These are phyloP conservation scores for Percopsis omiscomaycus DNA, from an alignment of 2,797 vertebrate species.

Conservation along the genomic window DNA sequence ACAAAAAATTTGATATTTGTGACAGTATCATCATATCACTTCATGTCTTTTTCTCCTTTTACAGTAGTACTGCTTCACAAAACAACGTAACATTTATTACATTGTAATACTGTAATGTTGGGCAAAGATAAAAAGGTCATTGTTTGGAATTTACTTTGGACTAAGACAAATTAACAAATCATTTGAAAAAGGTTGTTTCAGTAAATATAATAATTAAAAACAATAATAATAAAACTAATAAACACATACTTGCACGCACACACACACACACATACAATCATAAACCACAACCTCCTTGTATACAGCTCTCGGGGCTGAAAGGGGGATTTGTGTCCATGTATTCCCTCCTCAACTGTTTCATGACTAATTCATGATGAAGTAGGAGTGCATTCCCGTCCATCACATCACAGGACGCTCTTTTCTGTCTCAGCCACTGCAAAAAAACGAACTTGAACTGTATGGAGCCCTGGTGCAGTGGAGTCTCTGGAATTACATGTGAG, in stretches of 20 bases:
- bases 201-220: not conserved
- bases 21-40: too few relatives aligned
- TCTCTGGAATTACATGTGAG: not conserved
- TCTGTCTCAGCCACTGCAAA: slow-evolving; percentile 13
- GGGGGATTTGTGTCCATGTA: slow-evolving; percentile 43
- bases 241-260: not conserved
- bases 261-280: too few relatives aligned
- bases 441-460: slow-evolving; percentile 17
- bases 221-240: not conserved
- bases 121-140: not conserved
- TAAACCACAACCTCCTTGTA: not conserved
- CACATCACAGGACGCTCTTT: slow-evolving; percentile 36
- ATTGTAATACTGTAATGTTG: not conserved
- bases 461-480: slow-evolving; percentile 16
- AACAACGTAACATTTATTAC: too few relatives aligned
- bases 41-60: too few relatives aligned
- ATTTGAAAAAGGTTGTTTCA: not conserved
- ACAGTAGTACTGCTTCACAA: too few relatives aligned
- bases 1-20: too few relatives aligned
- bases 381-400: slow-evolving; percentile 47
- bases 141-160: not conserved
- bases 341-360: slow-evolving; percentile 48
- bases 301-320: slow-evolving; percentile 42
- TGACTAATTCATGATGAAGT: slow-evolving; percentile 67
- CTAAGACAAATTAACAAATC: not conserved